A percentile compares a stretch with the other conserved stretches of the same genome.
phyloP scores from a whole-genome alignment of 30 jellyfish, hydroid and myxozoan genomes.

The Pseudorhiza aurosa region DNA sequence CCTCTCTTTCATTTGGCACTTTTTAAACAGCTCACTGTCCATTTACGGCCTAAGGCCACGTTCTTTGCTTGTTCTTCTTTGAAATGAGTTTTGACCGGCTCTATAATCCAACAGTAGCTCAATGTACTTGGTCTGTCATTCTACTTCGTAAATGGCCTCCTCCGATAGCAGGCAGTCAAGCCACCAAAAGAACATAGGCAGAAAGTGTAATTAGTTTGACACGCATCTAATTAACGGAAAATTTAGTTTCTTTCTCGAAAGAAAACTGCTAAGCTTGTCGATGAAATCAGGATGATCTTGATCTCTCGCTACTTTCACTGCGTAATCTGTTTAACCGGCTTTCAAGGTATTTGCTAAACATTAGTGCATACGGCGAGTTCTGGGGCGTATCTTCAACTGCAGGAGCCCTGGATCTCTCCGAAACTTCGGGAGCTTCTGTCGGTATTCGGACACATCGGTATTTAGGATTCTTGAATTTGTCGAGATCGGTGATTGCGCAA shows the following conservation, averaged over 20 bases:
- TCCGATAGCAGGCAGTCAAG: constrained; percentile 22
- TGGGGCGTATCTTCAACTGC: constrained; percentile 26
- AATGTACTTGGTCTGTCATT: too few relatives aligned
- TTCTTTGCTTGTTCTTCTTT: neutral
- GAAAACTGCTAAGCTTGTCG: neutral
- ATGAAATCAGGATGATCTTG: constrained; percentile 20
- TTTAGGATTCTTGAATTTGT: constrained; percentile 66
- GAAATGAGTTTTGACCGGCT: neutral
- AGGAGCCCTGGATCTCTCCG: constrained; percentile 35
- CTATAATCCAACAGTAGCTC: too few relatives aligned
- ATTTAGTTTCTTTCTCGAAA: constrained; percentile 9
- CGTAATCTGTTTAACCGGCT: constrained; percentile 34
- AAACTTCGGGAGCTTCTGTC: constrained; percentile 74
- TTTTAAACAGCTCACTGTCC: too few relatives aligned
- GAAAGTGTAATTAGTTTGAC: constrained; percentile 2
- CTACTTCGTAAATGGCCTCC: too few relatives aligned
- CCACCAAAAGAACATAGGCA: constrained; percentile 21
- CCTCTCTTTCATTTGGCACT: neutral
- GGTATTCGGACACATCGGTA: constrained; percentile 81
- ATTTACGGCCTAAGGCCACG: too few relatives aligned
- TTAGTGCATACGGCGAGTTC: constrained; percentile 37
- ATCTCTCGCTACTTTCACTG: neutral
- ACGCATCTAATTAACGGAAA: constrained; percentile 56
- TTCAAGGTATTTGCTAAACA: constrained; percentile 41
- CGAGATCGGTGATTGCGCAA: constrained; percentile 74